Evolutionary conservation across 2,888 invertebrate species (phyloP), one percentile per base, ranked within the genome.

Genomic region (Drosophila cognata): DNA sequence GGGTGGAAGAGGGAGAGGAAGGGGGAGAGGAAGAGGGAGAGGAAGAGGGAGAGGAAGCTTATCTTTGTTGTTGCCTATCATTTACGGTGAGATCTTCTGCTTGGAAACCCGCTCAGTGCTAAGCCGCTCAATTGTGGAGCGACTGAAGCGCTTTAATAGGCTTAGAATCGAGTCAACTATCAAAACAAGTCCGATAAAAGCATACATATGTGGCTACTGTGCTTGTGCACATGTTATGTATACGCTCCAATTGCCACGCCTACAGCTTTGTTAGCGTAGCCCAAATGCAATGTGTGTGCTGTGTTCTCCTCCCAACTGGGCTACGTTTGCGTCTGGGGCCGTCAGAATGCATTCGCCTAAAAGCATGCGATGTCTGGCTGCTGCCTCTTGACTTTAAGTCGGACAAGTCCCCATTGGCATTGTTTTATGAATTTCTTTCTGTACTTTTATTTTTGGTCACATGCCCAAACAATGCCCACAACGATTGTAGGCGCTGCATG

Each of bases 141-240:
- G 74, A 79, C 86, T 78, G 77, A 61, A 86, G 81, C 84, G 78
- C 81, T 63, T 88, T 88, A 90, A 90, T 90, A 88, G 89, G 90
- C 90, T 88, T 88, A 88, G 69, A 71, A 76, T 58, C 73, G 74
- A 81, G 87, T 86, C 81, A 88, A 81, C 90, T 89, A 89, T 88
- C 87, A 89, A 83, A 88, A 88, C 87, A 88, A 81, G 78, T 77
- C 79, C 74, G 84, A 86, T 85, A 85, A 85, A 85, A 89, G 82
- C 76, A 74, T 5, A 43, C n/a, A 57, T 7, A 21, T 16, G 29
- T 13, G 21, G 21, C 21, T 10, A 38, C n/a, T 16, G 16, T 46
- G 21, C 4, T 46, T 51, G 50, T 61, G 68, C 51, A 72, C 73
- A 68, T 79, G 72, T 84, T 84, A 79, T 84, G 74, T 75, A 74